phyloP scores from a whole-genome alignment of 23 tunicate genomes.

The Styela clava region DNA sequence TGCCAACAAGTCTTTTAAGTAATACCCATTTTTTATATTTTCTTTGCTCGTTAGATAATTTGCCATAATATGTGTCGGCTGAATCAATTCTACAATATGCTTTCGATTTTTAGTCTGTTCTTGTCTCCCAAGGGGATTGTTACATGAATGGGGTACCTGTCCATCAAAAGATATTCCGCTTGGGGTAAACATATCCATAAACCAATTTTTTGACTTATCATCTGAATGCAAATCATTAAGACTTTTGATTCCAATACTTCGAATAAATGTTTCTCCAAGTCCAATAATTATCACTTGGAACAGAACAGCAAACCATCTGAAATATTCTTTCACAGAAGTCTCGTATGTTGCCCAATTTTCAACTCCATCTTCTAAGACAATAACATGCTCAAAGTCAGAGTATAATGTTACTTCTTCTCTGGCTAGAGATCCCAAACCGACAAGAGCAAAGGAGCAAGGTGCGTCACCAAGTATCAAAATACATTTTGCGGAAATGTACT shows the following conservation, averaged over 20 bases:
- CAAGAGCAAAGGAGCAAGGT: slow-evolving; percentile 35
- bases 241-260: slow-evolving; percentile 33
- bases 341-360: background rate
- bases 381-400: slow-evolving; percentile 47
- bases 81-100: slow-evolving; percentile 32
- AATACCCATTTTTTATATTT: slow-evolving; percentile 17
- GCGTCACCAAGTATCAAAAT: slow-evolving; percentile 30
- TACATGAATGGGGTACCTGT: slow-evolving; percentile 39
- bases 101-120: slow-evolving; percentile 11
- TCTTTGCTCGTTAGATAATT: slow-evolving; percentile 15
- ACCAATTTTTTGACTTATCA: slow-evolving; percentile 23
- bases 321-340: slow-evolving; percentile 6
- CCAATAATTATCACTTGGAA: slow-evolving; percentile 29
- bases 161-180: slow-evolving; percentile 47
- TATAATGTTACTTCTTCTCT: slow-evolving; percentile 31
- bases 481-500: background rate
- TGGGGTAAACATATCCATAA: slow-evolving; percentile 24
- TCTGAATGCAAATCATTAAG: slow-evolving; percentile 7
- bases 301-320: slow-evolving; percentile 38
- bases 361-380: slow-evolving; percentile 28
- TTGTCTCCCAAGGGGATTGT: slow-evolving; percentile 36
- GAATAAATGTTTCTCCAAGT: slow-evolving; percentile 37
- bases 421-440: slow-evolving; percentile 47
- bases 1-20: slow-evolving; percentile 24
- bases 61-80: slow-evolving; percentile 37